These are phyloP conservation scores for Callospermophilus lateralis DNA, from an alignment of 2,113 vertebrate species.

Conservation along the genomic window DNA sequence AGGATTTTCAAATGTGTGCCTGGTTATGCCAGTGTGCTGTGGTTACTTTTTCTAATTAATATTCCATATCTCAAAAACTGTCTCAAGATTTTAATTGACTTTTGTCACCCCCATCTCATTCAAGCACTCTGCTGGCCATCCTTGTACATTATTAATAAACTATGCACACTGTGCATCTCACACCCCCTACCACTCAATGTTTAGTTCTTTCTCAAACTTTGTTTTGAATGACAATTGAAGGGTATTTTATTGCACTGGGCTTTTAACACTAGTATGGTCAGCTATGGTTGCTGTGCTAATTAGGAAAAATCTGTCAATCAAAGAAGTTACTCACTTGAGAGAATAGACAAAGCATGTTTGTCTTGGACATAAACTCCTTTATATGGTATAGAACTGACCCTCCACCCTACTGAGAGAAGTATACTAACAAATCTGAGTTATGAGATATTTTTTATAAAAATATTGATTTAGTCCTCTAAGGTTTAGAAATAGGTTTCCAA, in stretches of 20 bases:
- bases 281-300: constrained; percentile 60
- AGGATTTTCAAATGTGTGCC: constrained; percentile 70
- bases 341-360: constrained; percentile 33
- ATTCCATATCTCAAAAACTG: constrained; percentile 73
- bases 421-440: constrained; percentile 3
- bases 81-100: constrained; percentile 81
- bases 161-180: not conserved
- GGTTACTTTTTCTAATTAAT: constrained; percentile 72
- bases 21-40: not conserved
- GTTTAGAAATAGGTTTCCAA: constrained; percentile 53
- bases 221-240: constrained; percentile 70
- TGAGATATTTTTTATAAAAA: not conserved
- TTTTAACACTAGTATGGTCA: constrained; percentile 35
- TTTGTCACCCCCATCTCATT: constrained; percentile 68
- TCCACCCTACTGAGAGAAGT: not conserved
- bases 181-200: not conserved
- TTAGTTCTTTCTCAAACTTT: constrained; percentile 69
- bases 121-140: constrained; percentile 26
- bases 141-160: constrained; percentile 63
- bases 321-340: constrained; percentile 48
- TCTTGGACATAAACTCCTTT: constrained; percentile 6
- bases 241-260: constrained; percentile 58
- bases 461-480: not conserved
- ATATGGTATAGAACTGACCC: not conserved
- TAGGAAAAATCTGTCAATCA: constrained; percentile 57